Evolutionary conservation across 1,140 invertebrate genomes (phyloP).

Genomic region (Octopus bimaculoides): DNA sequence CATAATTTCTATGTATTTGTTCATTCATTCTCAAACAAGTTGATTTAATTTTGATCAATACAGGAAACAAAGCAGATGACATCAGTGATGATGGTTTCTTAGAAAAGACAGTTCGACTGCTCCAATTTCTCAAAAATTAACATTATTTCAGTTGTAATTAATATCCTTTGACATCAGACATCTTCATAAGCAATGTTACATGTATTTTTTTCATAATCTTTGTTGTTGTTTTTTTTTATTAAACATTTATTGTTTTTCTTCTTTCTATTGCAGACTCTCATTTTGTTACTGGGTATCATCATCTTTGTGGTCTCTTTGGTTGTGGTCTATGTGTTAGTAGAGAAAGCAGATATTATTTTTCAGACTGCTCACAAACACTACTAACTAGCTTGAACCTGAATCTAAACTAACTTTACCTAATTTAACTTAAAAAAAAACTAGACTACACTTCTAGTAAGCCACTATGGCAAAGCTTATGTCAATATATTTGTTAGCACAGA

Average conservation of each 20-base stretch:
- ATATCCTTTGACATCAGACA: neutral
- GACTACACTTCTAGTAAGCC: too few relatives aligned
- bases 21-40: neutral
- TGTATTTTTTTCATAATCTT: conserved; percentile 1
- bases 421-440: too few relatives aligned
- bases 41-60: neutral
- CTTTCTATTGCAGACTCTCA: conserved; percentile 37
- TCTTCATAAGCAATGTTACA: conserved; percentile 7
- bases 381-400: too few relatives aligned
- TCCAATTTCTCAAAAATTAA: neutral
- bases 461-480: too few relatives aligned
- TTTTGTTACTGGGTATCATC: conserved; percentile 35
- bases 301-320: conserved; percentile 33
- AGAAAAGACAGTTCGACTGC: neutral
- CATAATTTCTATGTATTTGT: too few relatives aligned
- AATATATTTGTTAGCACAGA: too few relatives aligned
- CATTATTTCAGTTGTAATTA: neutral
- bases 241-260: neutral
- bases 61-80: neutral
- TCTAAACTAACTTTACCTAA: too few relatives aligned
- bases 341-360: conserved; percentile 38
- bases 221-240: too few relatives aligned
- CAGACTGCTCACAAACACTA: neutral
- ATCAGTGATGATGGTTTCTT: conserved; percentile 7
- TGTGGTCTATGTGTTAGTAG: conserved; percentile 35